A percentile compares a stretch with the other conserved stretches of the same genome.
Evolutionary conservation across 2,113 vertebrate genomes (phyloP).

Genomic region (Clarias gariepinus): DNA sequence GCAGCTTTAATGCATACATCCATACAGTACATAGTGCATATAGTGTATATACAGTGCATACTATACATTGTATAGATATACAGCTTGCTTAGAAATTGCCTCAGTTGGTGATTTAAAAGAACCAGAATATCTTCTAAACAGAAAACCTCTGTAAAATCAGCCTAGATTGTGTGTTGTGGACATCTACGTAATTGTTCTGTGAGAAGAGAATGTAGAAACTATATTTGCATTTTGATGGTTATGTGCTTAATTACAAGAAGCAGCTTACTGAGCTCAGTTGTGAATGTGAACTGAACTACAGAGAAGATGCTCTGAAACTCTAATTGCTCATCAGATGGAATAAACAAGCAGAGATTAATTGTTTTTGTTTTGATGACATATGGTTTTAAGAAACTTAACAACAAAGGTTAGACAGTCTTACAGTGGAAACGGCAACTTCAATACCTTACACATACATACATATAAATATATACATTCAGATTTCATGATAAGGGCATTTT

Average conservation of each 20-base stretch:
- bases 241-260: conserved; percentile 25
- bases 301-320: neutral
- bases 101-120: neutral
- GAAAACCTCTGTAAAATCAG: neutral
- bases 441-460: neutral
- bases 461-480: too few relatives aligned
- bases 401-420: neutral
- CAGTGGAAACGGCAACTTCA: neutral
- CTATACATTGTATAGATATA: neutral
- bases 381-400: neutral
- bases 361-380: neutral
- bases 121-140: neutral
- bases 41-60: too few relatives aligned
- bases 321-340: conserved; percentile 35
- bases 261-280: conserved; percentile 1
- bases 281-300: neutral
- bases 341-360: neutral
- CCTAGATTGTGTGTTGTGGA: neutral
- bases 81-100: neutral
- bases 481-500: too few relatives aligned
- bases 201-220: neutral
- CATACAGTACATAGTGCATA: too few relatives aligned
- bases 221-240: conserved; percentile 16
- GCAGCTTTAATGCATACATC: neutral
- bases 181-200: neutral